These are phyloP conservation scores for Tyria jacobaeae DNA, from an alignment of 2,888 invertebrate species.

Conservation along the genomic window DNA sequence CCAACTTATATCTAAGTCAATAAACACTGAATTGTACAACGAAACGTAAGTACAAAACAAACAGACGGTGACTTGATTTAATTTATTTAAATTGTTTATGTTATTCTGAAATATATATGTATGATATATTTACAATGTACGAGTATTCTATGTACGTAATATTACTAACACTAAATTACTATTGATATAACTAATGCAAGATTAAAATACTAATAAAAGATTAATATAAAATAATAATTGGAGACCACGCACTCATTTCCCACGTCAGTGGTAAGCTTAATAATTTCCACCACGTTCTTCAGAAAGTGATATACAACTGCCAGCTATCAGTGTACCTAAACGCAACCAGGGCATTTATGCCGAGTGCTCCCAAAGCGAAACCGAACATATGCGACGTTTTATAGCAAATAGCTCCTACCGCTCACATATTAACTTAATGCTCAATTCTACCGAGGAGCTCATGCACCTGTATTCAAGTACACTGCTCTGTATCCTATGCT, in stretches of 20 bases:
- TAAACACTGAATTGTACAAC: neutral
- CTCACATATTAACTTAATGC: constrained; percentile 15
- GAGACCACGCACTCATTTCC: neutral
- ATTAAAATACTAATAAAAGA: too few species aligned
- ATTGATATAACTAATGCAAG: too few species aligned
- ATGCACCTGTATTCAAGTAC: constrained; percentile 3
- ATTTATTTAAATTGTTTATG: too few species aligned
- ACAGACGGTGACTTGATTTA: too few species aligned
- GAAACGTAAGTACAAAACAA: neutral
- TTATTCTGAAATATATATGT: too few species aligned
- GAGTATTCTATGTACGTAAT: too few species aligned
- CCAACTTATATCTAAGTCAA: neutral
- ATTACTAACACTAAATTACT: too few species aligned
- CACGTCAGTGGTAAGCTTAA: neutral
- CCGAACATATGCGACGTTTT: neutral
- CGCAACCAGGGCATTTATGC: neutral
- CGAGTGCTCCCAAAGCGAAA: neutral
- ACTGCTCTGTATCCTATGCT: constrained; percentile 7
- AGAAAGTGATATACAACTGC: too few species aligned
- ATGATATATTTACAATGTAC: too few species aligned
- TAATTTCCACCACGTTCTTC: too few species aligned
- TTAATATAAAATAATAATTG: too few species aligned
- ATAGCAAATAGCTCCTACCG: constrained; percentile 13
- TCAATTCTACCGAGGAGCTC: constrained; percentile 4
- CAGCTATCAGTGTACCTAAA: neutral